Conservation (phyloP, 2,888 invertebrate species). For the Merodon equestris region DNA sequence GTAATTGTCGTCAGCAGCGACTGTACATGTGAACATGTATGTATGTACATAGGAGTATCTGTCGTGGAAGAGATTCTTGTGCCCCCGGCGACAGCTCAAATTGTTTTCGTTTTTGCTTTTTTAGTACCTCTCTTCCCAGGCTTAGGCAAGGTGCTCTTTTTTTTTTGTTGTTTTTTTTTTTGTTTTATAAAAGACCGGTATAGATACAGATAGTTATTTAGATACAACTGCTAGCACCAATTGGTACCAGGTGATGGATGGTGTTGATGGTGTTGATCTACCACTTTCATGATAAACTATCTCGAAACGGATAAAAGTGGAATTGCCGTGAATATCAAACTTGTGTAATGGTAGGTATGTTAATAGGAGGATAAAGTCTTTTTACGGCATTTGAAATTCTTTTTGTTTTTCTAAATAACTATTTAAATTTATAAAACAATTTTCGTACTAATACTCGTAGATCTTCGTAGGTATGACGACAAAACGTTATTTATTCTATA, state of each 20-base stretch:
- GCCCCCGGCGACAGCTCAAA: slow-evolving; percentile 39
- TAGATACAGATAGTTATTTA: background rate
- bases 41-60: background rate
- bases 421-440: background rate
- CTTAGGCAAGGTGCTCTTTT: too few relatives aligned
- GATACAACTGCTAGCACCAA: slow-evolving; percentile 9
- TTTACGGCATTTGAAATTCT: background rate
- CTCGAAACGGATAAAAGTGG: too few relatives aligned
- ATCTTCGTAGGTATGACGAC: too few relatives aligned
- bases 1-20: slow-evolving; percentile 2
- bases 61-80: slow-evolving; percentile 16
- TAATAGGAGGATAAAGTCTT: too few relatives aligned
- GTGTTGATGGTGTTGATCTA: slow-evolving; percentile 15
- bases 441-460: background rate
- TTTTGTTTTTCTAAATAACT: background rate
- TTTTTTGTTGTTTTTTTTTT: too few relatives aligned
- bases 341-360: too few relatives aligned
- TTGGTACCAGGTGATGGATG: slow-evolving; percentile 37
- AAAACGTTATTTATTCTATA: too few relatives aligned
- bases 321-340: too few relatives aligned
- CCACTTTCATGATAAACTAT: slow-evolving; percentile 1
- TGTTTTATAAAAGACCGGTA: background rate
- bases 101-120: slow-evolving; percentile 6
- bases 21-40: too few relatives aligned
- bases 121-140: background rate